These are phyloP conservation scores for Tenrec ecaudatus DNA, from an alignment of 2,113 vertebrate species.

Conservation along the genomic window DNA sequence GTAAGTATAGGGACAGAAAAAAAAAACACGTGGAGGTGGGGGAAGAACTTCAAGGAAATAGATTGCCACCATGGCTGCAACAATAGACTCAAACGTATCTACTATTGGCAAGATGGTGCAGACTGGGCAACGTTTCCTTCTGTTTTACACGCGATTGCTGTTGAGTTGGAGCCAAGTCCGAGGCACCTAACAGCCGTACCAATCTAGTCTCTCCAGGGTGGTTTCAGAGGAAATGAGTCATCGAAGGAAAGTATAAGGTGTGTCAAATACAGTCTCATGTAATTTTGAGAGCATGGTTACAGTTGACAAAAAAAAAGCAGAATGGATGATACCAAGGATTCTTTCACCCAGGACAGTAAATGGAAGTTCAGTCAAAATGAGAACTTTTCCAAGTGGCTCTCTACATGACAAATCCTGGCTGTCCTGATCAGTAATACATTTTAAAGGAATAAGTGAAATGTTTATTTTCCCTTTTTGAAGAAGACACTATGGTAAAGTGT, in stretches of 20 bases:
- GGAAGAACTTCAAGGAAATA: not conserved
- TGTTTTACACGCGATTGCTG: not conserved
- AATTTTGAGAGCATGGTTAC: not conserved
- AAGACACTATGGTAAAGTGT: not conserved
- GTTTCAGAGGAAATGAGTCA: not conserved
- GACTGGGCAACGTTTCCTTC: not conserved
- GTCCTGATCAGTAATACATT: not conserved
- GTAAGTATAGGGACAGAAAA: not conserved
- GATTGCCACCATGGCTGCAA: not conserved
- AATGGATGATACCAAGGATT: not conserved
- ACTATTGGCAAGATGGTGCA: not conserved
- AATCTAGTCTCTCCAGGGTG: not conserved
- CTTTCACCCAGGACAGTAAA: not conserved
- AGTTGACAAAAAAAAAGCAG: not conserved
- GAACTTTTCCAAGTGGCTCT: not conserved
- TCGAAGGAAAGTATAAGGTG: not conserved
- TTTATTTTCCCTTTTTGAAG: not conserved
- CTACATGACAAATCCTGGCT: not conserved
- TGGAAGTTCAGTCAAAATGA: not conserved
- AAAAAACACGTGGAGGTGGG: not conserved
- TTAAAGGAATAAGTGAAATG: not conserved
- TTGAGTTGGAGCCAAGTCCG: not conserved
- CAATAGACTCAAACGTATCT: not conserved
- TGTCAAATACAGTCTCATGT: not conserved
- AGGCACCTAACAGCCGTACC: no score